phyloP scores from a whole-genome alignment of 2,888 invertebrate genomes.

The Mimumesa dahlbomi region DNA sequence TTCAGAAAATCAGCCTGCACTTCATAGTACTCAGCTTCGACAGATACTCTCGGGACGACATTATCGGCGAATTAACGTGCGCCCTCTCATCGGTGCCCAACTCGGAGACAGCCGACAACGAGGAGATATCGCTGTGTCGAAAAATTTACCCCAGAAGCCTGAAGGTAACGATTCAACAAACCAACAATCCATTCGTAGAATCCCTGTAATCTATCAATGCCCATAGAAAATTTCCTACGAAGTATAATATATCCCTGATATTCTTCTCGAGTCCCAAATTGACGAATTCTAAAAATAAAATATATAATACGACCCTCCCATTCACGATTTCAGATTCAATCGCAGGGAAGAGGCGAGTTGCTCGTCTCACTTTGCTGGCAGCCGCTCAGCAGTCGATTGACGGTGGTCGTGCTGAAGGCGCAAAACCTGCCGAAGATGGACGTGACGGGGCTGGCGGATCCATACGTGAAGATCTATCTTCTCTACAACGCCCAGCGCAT shows the following conservation, averaged over 20 bases:
- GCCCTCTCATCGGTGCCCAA: constrained; percentile 86
- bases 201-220: too few relatives aligned
- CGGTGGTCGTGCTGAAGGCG: constrained; percentile 98
- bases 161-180: constrained; percentile 87
- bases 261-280: too few relatives aligned
- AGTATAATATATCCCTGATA: too few relatives aligned
- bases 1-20: constrained; percentile 92
- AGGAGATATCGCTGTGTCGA: constrained; percentile 90
- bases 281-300: too few relatives aligned
- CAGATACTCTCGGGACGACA: constrained; percentile 98
- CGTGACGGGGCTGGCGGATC: constrained; percentile 97
- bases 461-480: constrained; percentile 98
- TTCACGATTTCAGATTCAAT: constrained; percentile 86
- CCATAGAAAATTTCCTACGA: too few relatives aligned
- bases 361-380: constrained; percentile 99
- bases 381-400: constrained; percentile 96
- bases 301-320: background rate
- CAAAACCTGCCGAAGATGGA: constrained; percentile 99
- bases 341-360: constrained; percentile 96
- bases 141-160: constrained; percentile 96
- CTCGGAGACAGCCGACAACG: constrained; percentile 87
- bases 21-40: constrained; percentile 92
- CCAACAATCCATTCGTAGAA: too few relatives aligned
- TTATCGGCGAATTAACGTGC: constrained; percentile 98
- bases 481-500: constrained; percentile 98